Evolutionary conservation across 2,888 invertebrate species (phyloP), one percentile per base, ranked within the genome.

Genomic region (Invenusta paracnida): DNA sequence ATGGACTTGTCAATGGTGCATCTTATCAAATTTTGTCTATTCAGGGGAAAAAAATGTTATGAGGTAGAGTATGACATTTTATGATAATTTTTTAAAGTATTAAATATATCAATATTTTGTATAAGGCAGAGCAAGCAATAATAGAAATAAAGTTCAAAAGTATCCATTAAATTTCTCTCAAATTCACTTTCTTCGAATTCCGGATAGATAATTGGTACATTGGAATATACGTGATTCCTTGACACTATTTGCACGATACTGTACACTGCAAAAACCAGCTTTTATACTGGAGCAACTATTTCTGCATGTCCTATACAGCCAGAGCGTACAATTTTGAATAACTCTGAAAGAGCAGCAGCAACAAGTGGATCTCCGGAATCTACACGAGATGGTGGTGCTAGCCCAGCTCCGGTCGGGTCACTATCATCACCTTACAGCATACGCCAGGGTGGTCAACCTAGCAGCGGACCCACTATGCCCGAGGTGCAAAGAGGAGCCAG

Each of bases 101-200:
- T n/a, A n/a, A n/a, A n/a, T n/a, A 79, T 25, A n/a, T 25, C 25
- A 79, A 79, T 23, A n/a, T 29, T 29, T 11, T 30, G 23, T 29
- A 23, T 23, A 29, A 29, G 31, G 30, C 0, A 31, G 28, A 31
- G 82, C 27, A 27, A 86, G 25, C 29, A 23, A 85, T 30, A 11
- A 0, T 13, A 28, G 48, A 66, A 88, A 30, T 30, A 81, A 83
- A 84, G 11, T 30, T n/a, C 30, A 25, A 67, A 88, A 11, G 81
- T 0, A 81, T 11, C 67, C 48, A 28, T n/a, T 73, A 29, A 82
- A 23, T 48, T 27, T 66, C 30, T 85, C 28, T 23, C 17, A 48
- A 48, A 48, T 48, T 5, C 5, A 48, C 48, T 48, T 5, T 48
- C 48, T 48, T 48, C 48, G 48, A 48, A 48, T 48, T 48, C 48